Conservation (phyloP, 2,888 invertebrate genomes). For the Limenitis camilla region DNA sequence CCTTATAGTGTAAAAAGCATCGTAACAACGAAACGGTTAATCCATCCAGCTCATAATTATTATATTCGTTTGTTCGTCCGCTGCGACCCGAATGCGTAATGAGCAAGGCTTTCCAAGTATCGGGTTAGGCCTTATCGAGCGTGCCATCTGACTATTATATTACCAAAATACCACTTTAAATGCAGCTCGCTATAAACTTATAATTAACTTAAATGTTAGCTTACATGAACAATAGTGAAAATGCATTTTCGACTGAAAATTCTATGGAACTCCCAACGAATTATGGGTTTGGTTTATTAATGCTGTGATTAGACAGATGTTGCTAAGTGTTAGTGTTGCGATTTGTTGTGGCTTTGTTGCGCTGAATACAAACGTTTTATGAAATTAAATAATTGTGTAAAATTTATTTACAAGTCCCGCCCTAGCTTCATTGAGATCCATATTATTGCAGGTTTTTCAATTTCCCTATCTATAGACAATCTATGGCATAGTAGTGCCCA, state of each 20-base stretch:
- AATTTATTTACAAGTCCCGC: too few relatives aligned
- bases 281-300: constrained; percentile 56
- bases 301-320: constrained; percentile 37
- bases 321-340: neutral
- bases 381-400: neutral
- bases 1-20: constrained; percentile 5
- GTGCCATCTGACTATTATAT: constrained; percentile 74
- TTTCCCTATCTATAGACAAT: too few relatives aligned
- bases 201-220: constrained; percentile 69
- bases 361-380: constrained; percentile 14
- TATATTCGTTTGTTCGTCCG: constrained; percentile 67
- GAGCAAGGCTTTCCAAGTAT: constrained; percentile 67
- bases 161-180: constrained; percentile 72
- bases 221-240: constrained; percentile 63
- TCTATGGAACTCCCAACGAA: constrained; percentile 50
- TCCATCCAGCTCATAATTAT: constrained; percentile 66
- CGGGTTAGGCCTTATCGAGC: constrained; percentile 63
- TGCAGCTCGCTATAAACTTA: constrained; percentile 64
- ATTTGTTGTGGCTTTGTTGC: constrained; percentile 19
- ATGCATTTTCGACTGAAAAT: constrained; percentile 68
- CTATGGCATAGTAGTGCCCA: too few relatives aligned
- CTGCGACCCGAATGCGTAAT: constrained; percentile 69
- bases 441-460: too few relatives aligned
- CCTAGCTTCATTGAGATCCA: too few relatives aligned
- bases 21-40: constrained; percentile 46